These are phyloP conservation scores for Petrocephalus zakoni DNA, from an alignment of 2,113 vertebrate species.

Conservation along the genomic window DNA sequence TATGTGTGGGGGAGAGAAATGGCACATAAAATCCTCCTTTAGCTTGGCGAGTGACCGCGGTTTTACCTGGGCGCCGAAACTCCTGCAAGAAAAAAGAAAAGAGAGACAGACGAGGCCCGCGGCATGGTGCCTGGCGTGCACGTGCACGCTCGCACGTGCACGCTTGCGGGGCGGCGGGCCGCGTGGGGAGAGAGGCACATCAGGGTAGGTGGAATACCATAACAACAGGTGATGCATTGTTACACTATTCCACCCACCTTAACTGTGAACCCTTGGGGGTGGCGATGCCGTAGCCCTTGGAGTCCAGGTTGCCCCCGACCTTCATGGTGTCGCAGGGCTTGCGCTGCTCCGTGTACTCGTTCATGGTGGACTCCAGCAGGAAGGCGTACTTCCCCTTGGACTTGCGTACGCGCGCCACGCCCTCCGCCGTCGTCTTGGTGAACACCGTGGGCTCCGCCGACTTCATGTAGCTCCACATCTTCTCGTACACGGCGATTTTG, in stretches of 20 bases:
- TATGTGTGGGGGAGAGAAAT: background rate
- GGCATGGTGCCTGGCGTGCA: slow-evolving; percentile 52
- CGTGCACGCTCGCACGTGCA: slow-evolving; percentile 56
- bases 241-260: slow-evolving; percentile 99
- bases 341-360: slow-evolving; percentile 97
- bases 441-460: slow-evolving; percentile 96
- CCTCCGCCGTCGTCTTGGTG: slow-evolving; percentile 93
- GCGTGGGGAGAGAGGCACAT: slow-evolving; percentile 73
- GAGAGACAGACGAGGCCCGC: slow-evolving; percentile 65
- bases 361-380: slow-evolving; percentile 99
- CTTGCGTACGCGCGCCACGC: slow-evolving; percentile 92
- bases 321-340: slow-evolving; percentile 99
- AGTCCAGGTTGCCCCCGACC: slow-evolving; percentile 99
- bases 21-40: background rate
- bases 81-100: slow-evolving; percentile 58
- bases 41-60: slow-evolving; percentile 28
- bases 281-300: slow-evolving; percentile 97
- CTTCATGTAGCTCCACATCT: slow-evolving; percentile 99
- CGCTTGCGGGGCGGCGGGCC: background rate
- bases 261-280: slow-evolving; percentile 99
- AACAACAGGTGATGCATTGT: slow-evolving; percentile 96
- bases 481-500: slow-evolving; percentile 99
- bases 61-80: slow-evolving; percentile 60
- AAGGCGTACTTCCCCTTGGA: slow-evolving; percentile 99
- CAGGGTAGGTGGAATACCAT: slow-evolving; percentile 99